Percentiles rank a stretch among this genome's conserved stretches.
Evolutionary conservation across 1,140 invertebrate species (phyloP).

Genomic region (Dolichoris vasculosae): DNA sequence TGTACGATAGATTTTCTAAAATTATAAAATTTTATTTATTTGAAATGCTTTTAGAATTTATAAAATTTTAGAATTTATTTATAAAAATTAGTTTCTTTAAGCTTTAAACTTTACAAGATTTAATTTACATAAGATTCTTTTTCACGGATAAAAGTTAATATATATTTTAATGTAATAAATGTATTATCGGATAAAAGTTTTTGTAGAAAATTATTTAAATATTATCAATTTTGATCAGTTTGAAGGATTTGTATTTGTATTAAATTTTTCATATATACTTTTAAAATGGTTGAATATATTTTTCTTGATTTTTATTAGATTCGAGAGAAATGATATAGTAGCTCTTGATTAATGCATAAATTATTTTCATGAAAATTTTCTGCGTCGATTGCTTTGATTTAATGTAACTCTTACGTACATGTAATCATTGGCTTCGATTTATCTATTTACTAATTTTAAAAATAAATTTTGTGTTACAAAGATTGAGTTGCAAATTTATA

Average conservation of each 20-base stretch:
- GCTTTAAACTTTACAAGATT: too few species aligned
- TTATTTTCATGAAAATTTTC: neutral
- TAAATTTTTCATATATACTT: neutral
- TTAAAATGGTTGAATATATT: neutral
- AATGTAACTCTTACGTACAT: neutral
- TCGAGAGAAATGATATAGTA: neutral
- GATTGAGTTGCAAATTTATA: slow-evolving; percentile 3
- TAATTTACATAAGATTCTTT: neutral
- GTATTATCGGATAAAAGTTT: neutral
- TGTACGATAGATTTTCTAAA: too few species aligned
- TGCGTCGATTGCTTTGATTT: neutral
- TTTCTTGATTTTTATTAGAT: neutral
- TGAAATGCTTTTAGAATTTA: too few species aligned
- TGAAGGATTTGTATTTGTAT: neutral
- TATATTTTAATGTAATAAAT: too few species aligned
- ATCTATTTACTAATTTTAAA: neutral
- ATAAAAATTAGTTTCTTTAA: neutral
- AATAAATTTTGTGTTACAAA: neutral
- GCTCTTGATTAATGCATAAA: neutral
- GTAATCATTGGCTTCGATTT: neutral
- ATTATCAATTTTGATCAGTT: neutral
- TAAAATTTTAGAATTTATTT: too few species aligned
- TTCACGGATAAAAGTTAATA: neutral
- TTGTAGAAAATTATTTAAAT: neutral
- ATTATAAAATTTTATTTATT: too few species aligned